Base-by-base conservation (phyloP, 2,888 invertebrate species). In the Liposcelis brunnea region DNA sequence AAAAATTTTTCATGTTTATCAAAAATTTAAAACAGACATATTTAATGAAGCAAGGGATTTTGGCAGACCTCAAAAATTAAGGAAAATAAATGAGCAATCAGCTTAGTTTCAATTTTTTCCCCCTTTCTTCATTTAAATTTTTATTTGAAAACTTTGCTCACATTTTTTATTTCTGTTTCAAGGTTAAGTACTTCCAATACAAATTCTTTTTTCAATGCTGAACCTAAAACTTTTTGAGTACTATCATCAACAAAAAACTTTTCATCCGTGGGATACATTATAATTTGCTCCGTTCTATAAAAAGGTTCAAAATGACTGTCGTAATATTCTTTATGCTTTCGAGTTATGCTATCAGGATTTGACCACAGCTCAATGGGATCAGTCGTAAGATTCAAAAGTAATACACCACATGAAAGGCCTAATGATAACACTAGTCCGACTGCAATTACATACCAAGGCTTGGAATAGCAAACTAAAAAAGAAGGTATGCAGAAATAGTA, bases 351-450 rank as follows among this genome's bases (percentile, higher is more conserved):
- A 45, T 69, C 67, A 0, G 93, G 85, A 0, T 94, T 77, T 0
- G 97, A 94, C 98, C 98, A 99, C 47, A 98, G 69, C 61, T 97
- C 82, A 0, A 97, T 93, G 0, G 97, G 97, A 67, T 97, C 82
- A 0, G 93, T 94, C 1, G 87, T 90, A 37, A 93, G 77, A 50
- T 79, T 65, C 57, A 85, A 69, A 56, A 72, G 75, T 47, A 71
- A 69, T 46, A 89, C 75, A 31, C 91, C 91, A 56, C 69, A 70
- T 0, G 81, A 81, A 11, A 93, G 64, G 0, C 67, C 70, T 1
- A 74, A 63, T 1, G 87, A 74, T n/a, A 84, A 59, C 50, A 77
- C 71, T 1, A 76, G 50, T 61, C 89, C 86, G 26, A 77, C 54
- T 46, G 81, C 68, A 26, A 91, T 64, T 0, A 90, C 77, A 2